Percentiles rank a stretch among this genome's conserved stretches.
phyloP scores from a whole-genome alignment of 2,113 vertebrate species.

The Oceanites oceanicus region DNA sequence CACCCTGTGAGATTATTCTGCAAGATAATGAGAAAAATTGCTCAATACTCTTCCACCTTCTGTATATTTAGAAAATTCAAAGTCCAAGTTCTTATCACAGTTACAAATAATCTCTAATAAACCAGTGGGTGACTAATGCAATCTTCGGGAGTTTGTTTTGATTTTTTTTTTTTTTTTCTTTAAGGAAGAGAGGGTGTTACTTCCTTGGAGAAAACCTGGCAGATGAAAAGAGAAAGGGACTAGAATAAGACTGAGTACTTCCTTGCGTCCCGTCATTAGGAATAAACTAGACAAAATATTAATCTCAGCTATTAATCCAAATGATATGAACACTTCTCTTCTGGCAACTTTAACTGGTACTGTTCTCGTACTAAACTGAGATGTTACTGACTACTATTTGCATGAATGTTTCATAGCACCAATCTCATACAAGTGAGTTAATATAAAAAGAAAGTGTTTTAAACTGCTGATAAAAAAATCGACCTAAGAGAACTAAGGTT shows the following conservation, averaged over 20 bases:
- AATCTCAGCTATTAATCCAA: background rate
- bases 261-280: background rate
- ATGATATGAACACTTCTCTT: background rate
- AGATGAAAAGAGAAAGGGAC: background rate
- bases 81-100: background rate
- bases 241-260: background rate
- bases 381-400: background rate
- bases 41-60: background rate
- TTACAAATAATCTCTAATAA: constrained; percentile 4
- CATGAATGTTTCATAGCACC: background rate
- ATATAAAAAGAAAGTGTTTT: background rate
- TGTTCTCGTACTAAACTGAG: background rate
- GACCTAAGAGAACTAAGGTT: background rate
- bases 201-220: background rate
- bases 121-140: background rate
- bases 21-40: background rate
- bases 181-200: background rate
- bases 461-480: background rate
- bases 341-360: background rate
- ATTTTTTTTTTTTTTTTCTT: background rate
- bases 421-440: background rate
- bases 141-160: background rate
- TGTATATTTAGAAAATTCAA: constrained; percentile 20
- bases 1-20: background rate
- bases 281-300: background rate